Conservation (phyloP, 37 sponge, comb jelly and placozoan species). For the Bolinopsis microptera region DNA sequence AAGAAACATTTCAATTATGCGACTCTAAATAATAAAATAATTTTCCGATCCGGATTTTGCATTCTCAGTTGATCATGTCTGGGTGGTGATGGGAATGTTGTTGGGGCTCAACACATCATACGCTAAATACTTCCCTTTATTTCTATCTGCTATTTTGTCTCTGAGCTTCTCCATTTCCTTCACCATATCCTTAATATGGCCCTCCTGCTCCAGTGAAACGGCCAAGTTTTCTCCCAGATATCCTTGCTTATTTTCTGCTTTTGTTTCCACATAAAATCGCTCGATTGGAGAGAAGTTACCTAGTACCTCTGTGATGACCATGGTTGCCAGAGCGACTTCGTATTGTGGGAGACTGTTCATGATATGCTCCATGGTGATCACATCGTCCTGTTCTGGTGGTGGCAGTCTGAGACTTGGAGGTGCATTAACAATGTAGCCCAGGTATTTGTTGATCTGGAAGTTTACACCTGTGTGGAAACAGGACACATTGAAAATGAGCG, state of each 20-base stretch:
- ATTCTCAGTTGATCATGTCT: too few relatives aligned
- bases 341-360: background rate
- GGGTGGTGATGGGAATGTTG: background rate
- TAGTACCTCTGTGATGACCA: background rate
- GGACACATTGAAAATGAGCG: background rate
- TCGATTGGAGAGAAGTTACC: constrained; percentile 20
- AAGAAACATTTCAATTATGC: too few relatives aligned
- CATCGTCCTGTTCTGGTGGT: background rate
- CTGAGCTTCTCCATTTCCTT: background rate
- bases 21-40: too few relatives aligned
- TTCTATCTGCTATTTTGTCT: background rate
- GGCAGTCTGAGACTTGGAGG: background rate
- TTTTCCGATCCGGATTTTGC: too few relatives aligned
- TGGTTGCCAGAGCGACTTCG: background rate
- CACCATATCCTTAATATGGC: background rate
- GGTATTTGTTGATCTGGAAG: constrained; percentile 29
- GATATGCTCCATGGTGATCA: background rate
- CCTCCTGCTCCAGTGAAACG: background rate
- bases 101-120: background rate
- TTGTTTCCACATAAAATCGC: background rate
- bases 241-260: background rate
- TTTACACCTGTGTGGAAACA: background rate
- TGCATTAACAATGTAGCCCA: background rate
- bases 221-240: background rate
- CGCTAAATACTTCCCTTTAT: too few relatives aligned